Base-by-base conservation (phyloP, 1,140 invertebrate species). In the Solenopsis invicta region DNA sequence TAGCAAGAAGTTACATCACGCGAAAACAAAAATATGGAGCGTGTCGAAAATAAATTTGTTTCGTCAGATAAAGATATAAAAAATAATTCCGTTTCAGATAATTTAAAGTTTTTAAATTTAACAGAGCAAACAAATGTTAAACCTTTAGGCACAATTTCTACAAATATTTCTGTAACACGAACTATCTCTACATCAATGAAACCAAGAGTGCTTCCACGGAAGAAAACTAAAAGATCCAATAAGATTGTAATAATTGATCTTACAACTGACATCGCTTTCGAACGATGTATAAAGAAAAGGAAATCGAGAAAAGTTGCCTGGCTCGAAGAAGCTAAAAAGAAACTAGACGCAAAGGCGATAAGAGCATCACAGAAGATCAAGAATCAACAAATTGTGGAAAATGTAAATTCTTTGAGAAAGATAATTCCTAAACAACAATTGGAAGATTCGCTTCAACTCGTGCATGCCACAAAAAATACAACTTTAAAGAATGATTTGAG, bases 211-310 rank as follows among this genome's bases (percentile, higher is more conserved):
- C 87, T 78, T 87, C 52, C 41, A 21, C 87, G 74, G 56, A 89
- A 71, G 86, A 87, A 89, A 48, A 34, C 59, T 54, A 91, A 89
- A 86, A 93, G 93, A 75, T 90, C 87, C 3, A 88, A 88, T 67
- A 87, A 94, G 24, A 91, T 94, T 88, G 69, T 94, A 64, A 76
- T 94, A 24, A 94, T 95, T 8, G 94, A 95, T 92, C 89, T 95
- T 72, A 95, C 94, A 34, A 91, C 81, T 37, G 94, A 94, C 21
- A 75, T 88, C 59, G 78, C 87, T 54, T 77, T 74, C 6, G 91
- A 91, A 56, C 89, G 88, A 71, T 81, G 91, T 56, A 89, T 92
- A 76, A 93, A 91, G 12, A 94, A 91, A 41, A 88, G 89, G 9
- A 90, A 84, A 12, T 86, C 69, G 3, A 93, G 88, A 59, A 90